phyloP scores from a whole-genome alignment of 1,140 invertebrate genomes.

The Frieseomelitta varia region DNA sequence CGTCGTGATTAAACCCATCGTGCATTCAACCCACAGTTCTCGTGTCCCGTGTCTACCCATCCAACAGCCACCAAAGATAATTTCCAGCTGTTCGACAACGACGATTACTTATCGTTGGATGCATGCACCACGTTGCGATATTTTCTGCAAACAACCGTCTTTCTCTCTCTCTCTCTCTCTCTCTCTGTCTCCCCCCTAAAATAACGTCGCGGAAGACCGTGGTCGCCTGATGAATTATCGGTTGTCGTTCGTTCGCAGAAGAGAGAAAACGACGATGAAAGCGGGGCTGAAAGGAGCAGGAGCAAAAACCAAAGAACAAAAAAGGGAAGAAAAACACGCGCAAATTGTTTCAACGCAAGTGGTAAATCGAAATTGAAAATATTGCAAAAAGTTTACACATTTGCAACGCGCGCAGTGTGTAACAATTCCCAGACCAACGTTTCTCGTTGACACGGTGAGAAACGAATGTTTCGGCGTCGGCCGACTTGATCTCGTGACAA shows the following conservation, averaged over 20 bases:
- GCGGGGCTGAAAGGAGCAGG: too few species aligned
- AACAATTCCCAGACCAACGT: background rate
- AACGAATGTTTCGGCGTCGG: conserved; percentile 52
- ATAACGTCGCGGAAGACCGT: background rate
- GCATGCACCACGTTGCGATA: background rate
- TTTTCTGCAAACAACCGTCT: conserved; percentile 42
- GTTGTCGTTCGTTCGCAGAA: background rate
- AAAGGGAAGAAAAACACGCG: background rate
- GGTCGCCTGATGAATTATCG: conserved; percentile 10
- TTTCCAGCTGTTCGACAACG: background rate
- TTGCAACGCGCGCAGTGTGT: conserved; percentile 3
- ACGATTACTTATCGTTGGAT: background rate
- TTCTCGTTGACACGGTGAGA: conserved; percentile 17
- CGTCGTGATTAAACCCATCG: conserved; percentile 56
- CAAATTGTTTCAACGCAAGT: conserved; percentile 21
- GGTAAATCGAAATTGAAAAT: conserved; percentile 35
- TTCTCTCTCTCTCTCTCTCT: background rate
- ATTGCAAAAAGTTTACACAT: too few species aligned
- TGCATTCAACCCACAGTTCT: conserved; percentile 24
- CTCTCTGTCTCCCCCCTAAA: conserved; percentile 13
- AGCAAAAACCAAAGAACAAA: too few species aligned
- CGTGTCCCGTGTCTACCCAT: background rate
- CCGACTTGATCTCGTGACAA: conserved; percentile 55
- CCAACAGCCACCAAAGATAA: conserved; percentile 2
- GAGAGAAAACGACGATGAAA: background rate